Conservation (phyloP, 2,797 vertebrate genomes). For the Tarsius wallacei region DNA sequence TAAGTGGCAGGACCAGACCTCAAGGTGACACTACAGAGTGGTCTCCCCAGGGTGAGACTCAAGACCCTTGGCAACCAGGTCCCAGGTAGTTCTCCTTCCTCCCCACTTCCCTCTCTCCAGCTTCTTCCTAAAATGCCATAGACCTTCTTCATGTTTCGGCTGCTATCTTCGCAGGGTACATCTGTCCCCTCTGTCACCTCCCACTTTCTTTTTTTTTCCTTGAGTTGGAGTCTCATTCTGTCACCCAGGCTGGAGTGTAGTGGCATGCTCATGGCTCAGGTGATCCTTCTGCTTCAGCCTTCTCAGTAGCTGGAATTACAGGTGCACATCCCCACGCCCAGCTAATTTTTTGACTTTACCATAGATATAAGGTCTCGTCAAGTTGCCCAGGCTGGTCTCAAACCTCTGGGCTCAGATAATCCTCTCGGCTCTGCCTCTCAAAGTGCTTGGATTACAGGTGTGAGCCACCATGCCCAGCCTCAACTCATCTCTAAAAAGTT, state of each 20-base stretch:
- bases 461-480: not conserved
- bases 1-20: not conserved
- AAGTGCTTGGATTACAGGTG: not conserved
- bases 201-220: not conserved
- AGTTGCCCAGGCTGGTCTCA: not conserved
- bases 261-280: too few relatives aligned
- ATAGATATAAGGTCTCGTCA: not conserved
- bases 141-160: not conserved
- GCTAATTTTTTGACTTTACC: not conserved
- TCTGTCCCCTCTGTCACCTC: not conserved
- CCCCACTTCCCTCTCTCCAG: not conserved
- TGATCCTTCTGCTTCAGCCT: too few relatives aligned
- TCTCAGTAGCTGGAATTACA: too few relatives aligned
- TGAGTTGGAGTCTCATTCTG: too few relatives aligned
- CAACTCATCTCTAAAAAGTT: not conserved
- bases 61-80: not conserved
- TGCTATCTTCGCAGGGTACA: not conserved
- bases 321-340: too few relatives aligned
- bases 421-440: not conserved
- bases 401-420: not conserved
- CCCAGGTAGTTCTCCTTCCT: not conserved
- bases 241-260: too few relatives aligned
- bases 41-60: not conserved
- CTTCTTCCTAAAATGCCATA: not conserved
- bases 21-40: not conserved